A percentile compares a stretch with the other conserved stretches of the same genome.
phyloP scores from a whole-genome alignment of 2,797 vertebrate species.

The Alcedo quadribrachys region DNA sequence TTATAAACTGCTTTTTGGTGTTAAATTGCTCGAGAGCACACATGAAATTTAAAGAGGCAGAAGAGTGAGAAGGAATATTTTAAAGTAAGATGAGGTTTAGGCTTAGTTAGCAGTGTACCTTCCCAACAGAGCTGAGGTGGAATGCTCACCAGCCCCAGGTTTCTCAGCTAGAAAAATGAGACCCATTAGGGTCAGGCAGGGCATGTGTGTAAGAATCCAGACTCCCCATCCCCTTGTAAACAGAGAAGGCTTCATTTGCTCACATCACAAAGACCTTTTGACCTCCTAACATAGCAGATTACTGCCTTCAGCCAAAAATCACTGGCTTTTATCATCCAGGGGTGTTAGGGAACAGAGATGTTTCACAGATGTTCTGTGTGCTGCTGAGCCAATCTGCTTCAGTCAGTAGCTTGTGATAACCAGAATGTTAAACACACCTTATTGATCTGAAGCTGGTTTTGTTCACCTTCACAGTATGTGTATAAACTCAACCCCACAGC shows the following conservation, averaged over 20 bases:
- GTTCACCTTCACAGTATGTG: not conserved
- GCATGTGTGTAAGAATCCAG: slow-evolving; percentile 34
- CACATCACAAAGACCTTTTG: slow-evolving; percentile 44
- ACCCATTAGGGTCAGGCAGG: slow-evolving; percentile 17
- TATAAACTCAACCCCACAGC: not conserved
- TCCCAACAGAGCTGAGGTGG: not conserved
- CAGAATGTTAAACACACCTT: not conserved
- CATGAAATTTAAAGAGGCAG: not conserved
- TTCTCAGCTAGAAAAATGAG: not conserved
- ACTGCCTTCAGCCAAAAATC: slow-evolving; percentile 15
- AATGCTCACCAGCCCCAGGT: not conserved
- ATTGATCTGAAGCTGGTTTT: not conserved
- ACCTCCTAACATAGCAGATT: slow-evolving; percentile 34
- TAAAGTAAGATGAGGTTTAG: not conserved
- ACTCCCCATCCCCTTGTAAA: slow-evolving; percentile 42
- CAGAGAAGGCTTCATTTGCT: slow-evolving; percentile 32
- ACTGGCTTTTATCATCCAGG: slow-evolving; percentile 32
- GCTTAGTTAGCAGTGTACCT: not conserved
- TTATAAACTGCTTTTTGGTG: not conserved
- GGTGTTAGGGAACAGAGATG: not conserved
- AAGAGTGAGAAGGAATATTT: not conserved
- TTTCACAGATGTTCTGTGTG: not conserved
- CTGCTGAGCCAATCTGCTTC: not conserved
- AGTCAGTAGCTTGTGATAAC: not conserved
- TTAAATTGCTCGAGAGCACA: not conserved